Evolutionary conservation across 2,113 vertebrate genomes (phyloP).

Genomic region (Cryptomyrus ogoouensis): DNA sequence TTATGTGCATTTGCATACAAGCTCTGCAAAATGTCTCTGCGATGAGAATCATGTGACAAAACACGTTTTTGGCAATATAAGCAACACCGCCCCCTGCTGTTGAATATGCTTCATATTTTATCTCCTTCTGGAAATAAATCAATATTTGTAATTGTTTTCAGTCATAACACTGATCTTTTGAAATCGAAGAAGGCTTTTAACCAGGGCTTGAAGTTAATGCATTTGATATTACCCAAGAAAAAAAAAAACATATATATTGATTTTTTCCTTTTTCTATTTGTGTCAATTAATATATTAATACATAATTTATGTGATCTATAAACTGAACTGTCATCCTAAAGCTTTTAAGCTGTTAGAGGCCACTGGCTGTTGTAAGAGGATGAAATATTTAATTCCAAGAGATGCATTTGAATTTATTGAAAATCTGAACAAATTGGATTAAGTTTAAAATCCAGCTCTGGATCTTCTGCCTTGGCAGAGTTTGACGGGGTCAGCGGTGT

Average conservation of each 20-base stretch:
- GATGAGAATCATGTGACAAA: background rate
- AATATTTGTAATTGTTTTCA: background rate
- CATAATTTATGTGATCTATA: slow-evolving; percentile 6
- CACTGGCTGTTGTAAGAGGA: background rate
- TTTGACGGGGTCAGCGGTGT: background rate
- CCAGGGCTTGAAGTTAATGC: background rate
- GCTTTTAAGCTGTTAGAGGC: slow-evolving; percentile 19
- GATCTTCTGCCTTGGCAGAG: background rate
- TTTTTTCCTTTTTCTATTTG: background rate
- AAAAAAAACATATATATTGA: background rate
- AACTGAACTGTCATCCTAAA: slow-evolving; percentile 13
- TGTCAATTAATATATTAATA: slow-evolving; percentile 20
- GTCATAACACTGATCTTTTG: background rate
- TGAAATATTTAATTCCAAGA: background rate
- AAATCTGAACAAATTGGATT: slow-evolving; percentile 8
- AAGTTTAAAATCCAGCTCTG: background rate
- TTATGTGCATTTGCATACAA: background rate
- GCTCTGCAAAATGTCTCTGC: background rate
- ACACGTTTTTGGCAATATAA: background rate
- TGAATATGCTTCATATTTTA: background rate
- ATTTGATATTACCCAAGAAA: background rate
- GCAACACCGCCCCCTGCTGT: slow-evolving; percentile 25
- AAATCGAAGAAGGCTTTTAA: background rate
- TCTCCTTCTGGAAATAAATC: background rate
- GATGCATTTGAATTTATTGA: background rate